A percentile compares a stretch with the other conserved stretches of the same genome.
phyloP scores from a whole-genome alignment of 64 coral and sea anemone genomes.

The Acropora yongei region DNA sequence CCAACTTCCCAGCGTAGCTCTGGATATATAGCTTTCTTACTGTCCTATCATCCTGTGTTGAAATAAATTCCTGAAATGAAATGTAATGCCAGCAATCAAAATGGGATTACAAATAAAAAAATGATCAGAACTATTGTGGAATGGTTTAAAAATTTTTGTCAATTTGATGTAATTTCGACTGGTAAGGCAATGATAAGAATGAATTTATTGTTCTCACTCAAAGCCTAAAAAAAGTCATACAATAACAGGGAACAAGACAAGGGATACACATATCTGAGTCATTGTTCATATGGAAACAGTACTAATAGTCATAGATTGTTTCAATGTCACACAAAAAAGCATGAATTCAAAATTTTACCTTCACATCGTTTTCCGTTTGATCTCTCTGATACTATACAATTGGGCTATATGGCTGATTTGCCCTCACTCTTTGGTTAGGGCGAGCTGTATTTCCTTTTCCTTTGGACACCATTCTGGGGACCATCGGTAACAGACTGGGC shows the following conservation, averaged over 20 bases:
- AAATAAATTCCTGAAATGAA: slow-evolving; percentile 46
- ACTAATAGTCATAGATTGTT: too few species aligned
- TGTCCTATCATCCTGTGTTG: slow-evolving; percentile 6
- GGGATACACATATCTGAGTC: background rate
- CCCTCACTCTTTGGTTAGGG: background rate
- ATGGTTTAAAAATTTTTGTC: background rate
- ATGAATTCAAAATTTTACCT: background rate
- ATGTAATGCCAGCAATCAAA: background rate
- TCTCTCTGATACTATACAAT: background rate
- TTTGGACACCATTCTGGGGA: too few species aligned
- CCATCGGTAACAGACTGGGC: too few species aligned
- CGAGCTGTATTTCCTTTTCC: too few species aligned
- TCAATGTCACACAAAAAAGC: background rate
- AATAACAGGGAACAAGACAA: background rate
- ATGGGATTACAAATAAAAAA: background rate
- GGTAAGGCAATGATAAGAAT: background rate
- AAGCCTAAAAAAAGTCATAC: background rate
- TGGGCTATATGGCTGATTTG: background rate
- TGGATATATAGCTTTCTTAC: slow-evolving; percentile 24
- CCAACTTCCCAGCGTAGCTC: slow-evolving; percentile 9
- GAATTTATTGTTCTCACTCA: background rate
- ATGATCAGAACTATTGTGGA: background rate
- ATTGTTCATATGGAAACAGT: background rate
- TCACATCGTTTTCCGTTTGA: background rate
- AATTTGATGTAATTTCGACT: background rate